phyloP scores from a whole-genome alignment of 2,113 vertebrate species.

The Myrmecobius fasciatus region DNA sequence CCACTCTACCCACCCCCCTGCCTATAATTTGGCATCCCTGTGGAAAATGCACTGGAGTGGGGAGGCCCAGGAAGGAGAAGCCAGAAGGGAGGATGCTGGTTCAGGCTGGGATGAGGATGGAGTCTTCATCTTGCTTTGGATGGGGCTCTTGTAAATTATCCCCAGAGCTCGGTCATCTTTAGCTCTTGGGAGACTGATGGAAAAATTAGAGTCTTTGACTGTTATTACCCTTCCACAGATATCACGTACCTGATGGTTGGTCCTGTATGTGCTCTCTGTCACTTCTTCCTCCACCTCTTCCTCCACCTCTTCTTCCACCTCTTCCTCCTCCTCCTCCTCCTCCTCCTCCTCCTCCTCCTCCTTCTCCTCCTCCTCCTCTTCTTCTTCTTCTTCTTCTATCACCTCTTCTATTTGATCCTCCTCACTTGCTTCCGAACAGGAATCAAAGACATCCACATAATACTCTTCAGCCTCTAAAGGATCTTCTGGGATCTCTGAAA shows the following conservation, averaged over 20 bases:
- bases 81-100: neutral
- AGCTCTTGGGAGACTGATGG: neutral
- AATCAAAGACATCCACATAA: slow-evolving; percentile 89
- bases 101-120: neutral
- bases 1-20: neutral
- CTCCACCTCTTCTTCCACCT: slow-evolving; percentile 52
- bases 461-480: slow-evolving; percentile 88
- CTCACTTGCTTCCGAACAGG: slow-evolving; percentile 87
- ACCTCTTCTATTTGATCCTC: slow-evolving; percentile 67
- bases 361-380: slow-evolving; percentile 78
- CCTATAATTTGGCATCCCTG: neutral
- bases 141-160: neutral
- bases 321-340: slow-evolving; percentile 72
- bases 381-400: neutral
- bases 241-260: slow-evolving; percentile 83
- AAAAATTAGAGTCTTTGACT: neutral
- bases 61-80: neutral
- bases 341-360: slow-evolving; percentile 61
- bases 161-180: neutral
- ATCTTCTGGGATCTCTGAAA: slow-evolving; percentile 90
- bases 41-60: neutral
- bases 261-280: slow-evolving; percentile 64
- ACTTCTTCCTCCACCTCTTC: slow-evolving; percentile 42
- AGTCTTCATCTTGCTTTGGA: neutral
- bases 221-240: neutral